Base-by-base conservation (phyloP, 2,797 vertebrate genomes). In the Macropodus opercularis region DNA sequence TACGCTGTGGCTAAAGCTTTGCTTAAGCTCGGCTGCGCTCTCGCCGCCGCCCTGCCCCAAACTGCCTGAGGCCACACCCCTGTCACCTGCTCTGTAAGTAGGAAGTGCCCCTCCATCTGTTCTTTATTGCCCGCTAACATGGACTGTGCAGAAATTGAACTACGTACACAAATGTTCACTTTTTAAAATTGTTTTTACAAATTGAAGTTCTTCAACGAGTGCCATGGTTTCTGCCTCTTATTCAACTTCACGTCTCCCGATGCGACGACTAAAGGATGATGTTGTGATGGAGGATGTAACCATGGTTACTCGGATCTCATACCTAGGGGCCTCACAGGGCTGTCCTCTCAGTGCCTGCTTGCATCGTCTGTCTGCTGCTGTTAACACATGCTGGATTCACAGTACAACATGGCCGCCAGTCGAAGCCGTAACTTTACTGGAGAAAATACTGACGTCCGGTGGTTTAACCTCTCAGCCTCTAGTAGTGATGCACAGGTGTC, bases 31-130 rank as follows among this genome's bases (percentile, higher is more conserved):
- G 87, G 87, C 84, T 78, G 80, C 59, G 75, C 85, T 80, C 80
- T 81, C 83, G 40, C 75, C 84, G 11, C 85, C 26, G 63, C 77
- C 24, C 81, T 78, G 80, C 77, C 92, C 92, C 83, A 79, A 93
- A 94, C 94, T 94, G 94, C 94, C 93, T 93, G 94, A 93, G 95
- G 95, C 95, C 95, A 94, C 95, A 94, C 94, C 95, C 95, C 95
- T 95, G 95, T 91, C 93, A 94, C 94, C 94, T 85, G 93, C 93
- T 95, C 94, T 95, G 96, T 98, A 99, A 98, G 97, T 99, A 99
- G 97, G 96, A 94, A 91, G 93, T 91, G 90, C 89, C 91, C 91
- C 93, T 94, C 92, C 94, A 91, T 94, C 90, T 92, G 83, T 95
- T 91, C 90, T 91, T 91, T 89, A 78, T 70, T 88, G 34, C 86